Base-by-base conservation (phyloP, 2,113 vertebrate species). In the Clarias macrocephalus region DNA sequence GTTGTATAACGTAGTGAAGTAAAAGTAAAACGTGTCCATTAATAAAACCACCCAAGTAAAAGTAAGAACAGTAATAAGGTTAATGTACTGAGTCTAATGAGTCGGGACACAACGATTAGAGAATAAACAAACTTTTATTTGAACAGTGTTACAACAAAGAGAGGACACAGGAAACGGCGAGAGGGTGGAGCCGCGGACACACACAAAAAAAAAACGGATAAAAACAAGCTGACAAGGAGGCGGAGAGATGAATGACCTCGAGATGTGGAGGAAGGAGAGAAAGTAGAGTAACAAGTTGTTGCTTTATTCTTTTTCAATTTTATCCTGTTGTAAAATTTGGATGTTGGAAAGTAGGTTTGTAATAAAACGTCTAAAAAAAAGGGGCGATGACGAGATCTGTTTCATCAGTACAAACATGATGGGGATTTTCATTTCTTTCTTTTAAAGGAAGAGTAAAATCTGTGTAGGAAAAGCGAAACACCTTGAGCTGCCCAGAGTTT, bases 41-140 rank as follows among this genome's bases (percentile, higher is more conserved):
- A 42, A 6, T 8, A 8, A 48, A 48, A 48, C 48, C 48, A 48
- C 48, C 48, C 48, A 48, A 48, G 48, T 48, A 8, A 48, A 48
- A 48, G 48, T 48, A 48, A 48, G 48, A 48, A 48, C 0, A 48
- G 48, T 48, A 7, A 48, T 48, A 0, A 48, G 48, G 48, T 48
- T 7, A 2, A 37, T 37, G 33, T 42, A 6, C 4, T 42, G 42
- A 42, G 42, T 3, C 42, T 48, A 82, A 84, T 13, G 33, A 42
- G 16, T n/a, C 52, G 16, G 16, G 54, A 66, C 65, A 80, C 25
- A 13, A 66, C 8, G 33, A 87, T 89, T 89, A 90, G 92, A 94
- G 94, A 97, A 97, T 96, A 97, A 97, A 97, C 96, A 97, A 97
- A 96, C 94, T 96, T 99, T 99, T 95, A 98, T 99, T 98, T 96